A percentile compares a stretch with the other conserved stretches of the same genome.
phyloP scores from a whole-genome alignment of 2,888 invertebrate genomes.

The Acanthacorydalis orientalis region DNA sequence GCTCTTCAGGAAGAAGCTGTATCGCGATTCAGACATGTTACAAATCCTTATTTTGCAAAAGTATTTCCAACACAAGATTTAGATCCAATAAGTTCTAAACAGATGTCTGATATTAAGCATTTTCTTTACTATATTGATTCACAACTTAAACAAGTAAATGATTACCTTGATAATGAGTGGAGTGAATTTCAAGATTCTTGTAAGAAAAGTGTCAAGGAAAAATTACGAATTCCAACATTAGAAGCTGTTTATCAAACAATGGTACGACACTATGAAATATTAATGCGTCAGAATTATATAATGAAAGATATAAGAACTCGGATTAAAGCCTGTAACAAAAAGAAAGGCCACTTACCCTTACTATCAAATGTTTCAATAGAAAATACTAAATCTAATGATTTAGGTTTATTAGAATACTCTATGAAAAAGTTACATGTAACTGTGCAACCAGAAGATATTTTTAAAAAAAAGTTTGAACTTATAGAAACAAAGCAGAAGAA shows the following conservation, averaged over 20 bases:
- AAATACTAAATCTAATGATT: neutral
- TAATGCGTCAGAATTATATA: constrained; percentile 32
- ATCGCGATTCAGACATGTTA: constrained; percentile 23
- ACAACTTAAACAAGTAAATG: constrained; percentile 54
- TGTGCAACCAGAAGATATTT: constrained; percentile 26
- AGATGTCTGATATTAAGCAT: constrained; percentile 50
- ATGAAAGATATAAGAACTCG: constrained; percentile 22
- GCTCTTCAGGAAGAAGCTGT: constrained; percentile 39
- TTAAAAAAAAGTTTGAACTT: constrained; percentile 23
- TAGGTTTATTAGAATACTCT: constrained; percentile 31
- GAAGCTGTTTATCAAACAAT: constrained; percentile 68
- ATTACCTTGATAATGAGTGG: constrained; percentile 63
- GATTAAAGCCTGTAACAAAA: constrained; percentile 23
- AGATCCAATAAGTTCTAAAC: constrained; percentile 49
- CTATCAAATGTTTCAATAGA: constrained; percentile 1
- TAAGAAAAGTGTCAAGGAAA: constrained; percentile 26
- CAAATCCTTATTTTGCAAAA: constrained; percentile 17
- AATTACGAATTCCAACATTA: constrained; percentile 48
- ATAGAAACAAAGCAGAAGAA: constrained; percentile 19
- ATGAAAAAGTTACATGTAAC: constrained; percentile 35
- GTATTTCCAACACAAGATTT: constrained; percentile 27
- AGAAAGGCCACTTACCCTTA: constrained; percentile 12
- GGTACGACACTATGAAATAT: constrained; percentile 53
- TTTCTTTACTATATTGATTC: constrained; percentile 55
- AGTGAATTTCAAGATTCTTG: constrained; percentile 39